Evolutionary conservation across 1,140 invertebrate genomes (phyloP), one percentile per base, ranked within the genome.

Genomic region (Diuraphis noxia): DNA sequence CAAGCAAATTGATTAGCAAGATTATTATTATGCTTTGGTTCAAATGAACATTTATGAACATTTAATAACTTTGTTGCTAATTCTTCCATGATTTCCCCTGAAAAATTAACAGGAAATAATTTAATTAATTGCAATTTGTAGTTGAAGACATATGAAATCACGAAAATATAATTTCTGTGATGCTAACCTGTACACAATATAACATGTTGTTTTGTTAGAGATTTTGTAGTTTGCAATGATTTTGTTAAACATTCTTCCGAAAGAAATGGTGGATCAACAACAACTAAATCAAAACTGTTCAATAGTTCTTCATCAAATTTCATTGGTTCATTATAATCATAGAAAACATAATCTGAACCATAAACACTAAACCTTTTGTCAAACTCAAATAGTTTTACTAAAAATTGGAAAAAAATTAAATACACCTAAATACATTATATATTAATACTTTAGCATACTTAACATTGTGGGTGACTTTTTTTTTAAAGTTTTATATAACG

Each of bases 201-300:
- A 82, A 99, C 96, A 93, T 98, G 97, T 10, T 96, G 94, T 93
- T 97, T 97, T 0, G 96, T 93, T 81, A 99, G 93, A 92, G 95
- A 96, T 92, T 96, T 96, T 10, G 99, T 95, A 1, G 98, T 98
- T 77, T 95, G 93, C 0, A 97, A 95, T 41, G 96, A 96, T 94
- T 99, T 99, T 6, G 95, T 95, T 34, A 99, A 95, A 94, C 98
- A 99, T 94, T 99, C 98, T 92, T 98, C 96, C 0, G 98, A 97
- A 13, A 99, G 94, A 94, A 99, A 99, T 23, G 98, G 98, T 23
- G 98, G 98, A 95, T 99, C 98, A 0, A 96, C 97, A 90, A 99
- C 95, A 6, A 99, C 96, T 34, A 99, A 93, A 94, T 99, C 97
- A 94, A 97, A 99, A 40, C 94, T 93, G 82, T 94, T 94, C 30